Evolutionary conservation across 1,140 invertebrate species (phyloP).

Genomic region (Myzus persicae): DNA sequence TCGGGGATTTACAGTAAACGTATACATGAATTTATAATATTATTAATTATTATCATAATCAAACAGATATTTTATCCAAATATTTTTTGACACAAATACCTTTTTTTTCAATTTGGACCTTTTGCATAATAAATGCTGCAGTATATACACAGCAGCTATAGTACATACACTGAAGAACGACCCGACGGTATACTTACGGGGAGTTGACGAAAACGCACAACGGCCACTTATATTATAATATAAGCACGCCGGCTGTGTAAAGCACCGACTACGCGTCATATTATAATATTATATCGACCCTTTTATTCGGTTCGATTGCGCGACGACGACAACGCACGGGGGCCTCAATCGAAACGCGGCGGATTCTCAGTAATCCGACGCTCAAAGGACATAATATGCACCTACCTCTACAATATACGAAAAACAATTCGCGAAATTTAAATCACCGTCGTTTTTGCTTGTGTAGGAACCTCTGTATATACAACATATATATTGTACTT

Average conservation of each 20-base stretch:
- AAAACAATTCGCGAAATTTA: neutral
- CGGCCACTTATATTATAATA: neutral
- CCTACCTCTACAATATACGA: neutral
- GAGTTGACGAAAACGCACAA: neutral
- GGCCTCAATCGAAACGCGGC: neutral
- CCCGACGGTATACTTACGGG: neutral
- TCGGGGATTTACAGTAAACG: no score
- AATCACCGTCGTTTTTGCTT: slow-evolving; percentile 7
- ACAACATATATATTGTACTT: neutral
- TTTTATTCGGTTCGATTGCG: slow-evolving; percentile 20
- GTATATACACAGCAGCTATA: no score
- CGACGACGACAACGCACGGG: no score
- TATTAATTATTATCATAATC: no score
- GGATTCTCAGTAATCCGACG: slow-evolving; percentile 11
- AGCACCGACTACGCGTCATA: neutral
- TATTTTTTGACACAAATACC: no score
- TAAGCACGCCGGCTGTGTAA: neutral
- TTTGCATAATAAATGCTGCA: no score
- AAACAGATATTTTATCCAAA: no score
- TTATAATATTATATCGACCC: neutral
- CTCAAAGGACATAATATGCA: slow-evolving; percentile 31
- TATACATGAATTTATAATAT: no score
- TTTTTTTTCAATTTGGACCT: no score
- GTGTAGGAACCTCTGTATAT: neutral
- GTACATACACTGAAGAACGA: no score